Percentiles rank a stretch among this genome's conserved stretches.
phyloP scores from a whole-genome alignment of 2,113 vertebrate genomes.

The Pogona vitticeps region DNA sequence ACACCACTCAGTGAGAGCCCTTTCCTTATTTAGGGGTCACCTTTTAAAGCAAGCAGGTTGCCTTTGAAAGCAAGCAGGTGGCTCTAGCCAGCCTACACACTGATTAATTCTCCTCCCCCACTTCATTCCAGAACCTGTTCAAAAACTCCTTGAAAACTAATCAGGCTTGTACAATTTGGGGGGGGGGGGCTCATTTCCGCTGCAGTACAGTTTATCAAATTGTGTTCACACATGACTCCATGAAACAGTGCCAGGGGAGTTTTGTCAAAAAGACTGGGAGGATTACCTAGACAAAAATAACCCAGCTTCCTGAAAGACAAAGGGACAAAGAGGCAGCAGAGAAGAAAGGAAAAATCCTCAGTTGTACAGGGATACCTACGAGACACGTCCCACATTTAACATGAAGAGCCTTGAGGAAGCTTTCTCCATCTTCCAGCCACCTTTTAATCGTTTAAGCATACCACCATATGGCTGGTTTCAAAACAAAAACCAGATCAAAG shows the following conservation, averaged over 20 bases:
- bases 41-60: background rate
- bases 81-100: background rate
- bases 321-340: background rate
- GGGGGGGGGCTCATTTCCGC: background rate
- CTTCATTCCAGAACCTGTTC: background rate
- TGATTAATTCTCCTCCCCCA: background rate
- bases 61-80: background rate
- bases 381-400: background rate
- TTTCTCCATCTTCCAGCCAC: no score
- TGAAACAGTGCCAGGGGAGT: background rate
- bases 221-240: background rate
- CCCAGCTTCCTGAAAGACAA: conserved; percentile 2
- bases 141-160: conserved; percentile 8
- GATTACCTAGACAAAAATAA: background rate
- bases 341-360: background rate
- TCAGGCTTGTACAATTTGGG: background rate
- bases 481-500: no score
- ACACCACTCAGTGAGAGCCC: background rate
- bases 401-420: no score
- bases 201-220: background rate
- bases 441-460: no score
- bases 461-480: no score
- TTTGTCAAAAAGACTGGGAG: background rate
- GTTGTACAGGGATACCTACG: rapidly evolving
- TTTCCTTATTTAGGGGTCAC: background rate